These are phyloP conservation scores for Notothenia rossii DNA, from an alignment of 2,113 vertebrate species.

Conservation along the genomic window DNA sequence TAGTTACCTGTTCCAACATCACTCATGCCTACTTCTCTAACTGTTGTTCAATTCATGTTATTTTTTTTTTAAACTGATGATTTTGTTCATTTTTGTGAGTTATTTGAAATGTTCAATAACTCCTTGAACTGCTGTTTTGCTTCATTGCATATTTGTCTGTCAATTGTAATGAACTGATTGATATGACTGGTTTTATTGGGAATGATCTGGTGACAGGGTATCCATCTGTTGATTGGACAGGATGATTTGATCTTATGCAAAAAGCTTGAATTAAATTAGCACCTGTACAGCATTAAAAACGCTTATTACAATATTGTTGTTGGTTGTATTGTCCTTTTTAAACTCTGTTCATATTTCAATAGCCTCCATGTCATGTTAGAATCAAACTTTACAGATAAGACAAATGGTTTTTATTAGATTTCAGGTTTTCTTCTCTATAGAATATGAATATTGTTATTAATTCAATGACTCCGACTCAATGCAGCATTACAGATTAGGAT, in stretches of 20 bases:
- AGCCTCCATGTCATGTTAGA: too few species aligned
- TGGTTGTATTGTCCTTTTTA: neutral
- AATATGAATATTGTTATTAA: too few species aligned
- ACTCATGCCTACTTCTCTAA: constrained; percentile 12
- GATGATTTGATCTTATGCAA: constrained; percentile 73
- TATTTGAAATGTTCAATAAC: constrained; percentile 33
- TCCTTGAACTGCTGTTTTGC: constrained; percentile 28
- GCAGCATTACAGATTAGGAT: too few species aligned
- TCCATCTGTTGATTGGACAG: constrained; percentile 30
- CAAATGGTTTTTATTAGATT: too few species aligned
- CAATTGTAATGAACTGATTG: constrained; percentile 26
- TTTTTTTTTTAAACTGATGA: constrained; percentile 17
- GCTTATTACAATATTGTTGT: constrained; percentile 25
- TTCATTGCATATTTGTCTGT: constrained; percentile 30
- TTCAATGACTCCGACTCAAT: too few species aligned
- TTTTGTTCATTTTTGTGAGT: constrained; percentile 24
- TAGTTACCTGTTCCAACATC: neutral
- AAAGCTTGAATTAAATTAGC: constrained; percentile 69
- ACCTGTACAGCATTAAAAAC: constrained; percentile 65
- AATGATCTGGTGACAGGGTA: constrained; percentile 59
- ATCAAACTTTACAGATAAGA: too few species aligned
- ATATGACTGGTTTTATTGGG: constrained; percentile 29
- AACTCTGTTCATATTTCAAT: too few species aligned
- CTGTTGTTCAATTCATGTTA: constrained; percentile 14
- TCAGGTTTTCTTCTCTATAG: too few species aligned